Evolutionary conservation across 2,113 vertebrate genomes (phyloP), one percentile per base, ranked within the genome.

Genomic region (Oreochromis aureus): DNA sequence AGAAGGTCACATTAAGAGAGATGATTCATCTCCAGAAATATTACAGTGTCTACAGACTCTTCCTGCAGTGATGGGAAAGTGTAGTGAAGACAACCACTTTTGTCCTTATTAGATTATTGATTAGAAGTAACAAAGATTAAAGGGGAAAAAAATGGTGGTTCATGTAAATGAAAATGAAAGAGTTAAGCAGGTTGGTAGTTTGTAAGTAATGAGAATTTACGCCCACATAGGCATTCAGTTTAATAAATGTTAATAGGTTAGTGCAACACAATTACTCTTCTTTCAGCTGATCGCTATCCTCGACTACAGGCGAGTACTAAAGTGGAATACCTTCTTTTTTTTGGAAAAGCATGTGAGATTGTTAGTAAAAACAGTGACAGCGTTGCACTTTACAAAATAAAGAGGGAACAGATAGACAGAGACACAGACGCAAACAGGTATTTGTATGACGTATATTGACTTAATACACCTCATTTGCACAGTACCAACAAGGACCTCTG

Each of bases 171-270:
- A 63, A 83, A 85, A 89, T 48, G 9, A 84, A 88, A 84, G 58
- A 86, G 84, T 87, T 83, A 87, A 85, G 36, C 39, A 27, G 12
- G 7, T n/a, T 32, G 56, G 39, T 55, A 63, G 78, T 58, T 76
- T 55, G 61, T 81, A 48, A 18, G 54, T 86, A 84, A 91, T 87
- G 87, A 88, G 83, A 82, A 90, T 89, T 66, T 82, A 92, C 54
- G 24, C 48, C 51, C 2, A 56, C 48, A 82, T 69, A 51, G 19
- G 69, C 44, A 53, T 81, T 85, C 63, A n/a, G 66, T 82, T 86
- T 85, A 87, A 82, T 90, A 91, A 87, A 88, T 83, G 85, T 87
- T 79, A 80, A 41, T 32, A 81, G 81, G 88, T 87, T 88, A 90
- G 41, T 54, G 88, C 58, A 83, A 91, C 58, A 90, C 83, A 89